Evolutionary conservation across 2,797 vertebrate species (phyloP).

Genomic region (Sebastolobus altivelis): DNA sequence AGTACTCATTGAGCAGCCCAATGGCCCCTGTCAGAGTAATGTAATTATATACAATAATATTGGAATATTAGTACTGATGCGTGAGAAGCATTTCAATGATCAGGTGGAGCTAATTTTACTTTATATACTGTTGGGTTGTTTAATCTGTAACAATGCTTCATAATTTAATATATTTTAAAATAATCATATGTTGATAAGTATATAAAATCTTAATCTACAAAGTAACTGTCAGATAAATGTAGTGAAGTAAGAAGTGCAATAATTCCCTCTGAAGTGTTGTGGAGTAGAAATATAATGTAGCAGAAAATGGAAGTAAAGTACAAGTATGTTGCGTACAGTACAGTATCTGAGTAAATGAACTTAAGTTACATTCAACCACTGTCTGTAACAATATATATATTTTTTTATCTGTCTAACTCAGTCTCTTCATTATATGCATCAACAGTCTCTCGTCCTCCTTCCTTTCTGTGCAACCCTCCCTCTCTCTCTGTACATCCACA

Average conservation of each 20-base stretch:
- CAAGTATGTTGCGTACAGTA: not conserved
- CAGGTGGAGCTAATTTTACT: not conserved
- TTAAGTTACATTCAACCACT: not conserved
- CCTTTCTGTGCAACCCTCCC: not conserved
- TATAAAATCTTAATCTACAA: not conserved
- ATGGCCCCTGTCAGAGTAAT: not conserved
- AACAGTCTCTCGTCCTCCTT: not conserved
- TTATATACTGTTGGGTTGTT: not conserved
- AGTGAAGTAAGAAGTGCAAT: not conserved
- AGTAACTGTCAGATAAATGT: not conserved
- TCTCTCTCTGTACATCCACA: conserved; percentile 28
- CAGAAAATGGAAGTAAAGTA: not conserved
- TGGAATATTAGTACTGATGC: not conserved
- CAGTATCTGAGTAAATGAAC: not conserved
- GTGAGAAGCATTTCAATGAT: not conserved
- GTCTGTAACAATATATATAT: not conserved
- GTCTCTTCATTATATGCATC: not conserved
- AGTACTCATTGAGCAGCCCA: not conserved
- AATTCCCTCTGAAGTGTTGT: not conserved
- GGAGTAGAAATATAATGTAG: not conserved
- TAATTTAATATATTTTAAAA: not conserved
- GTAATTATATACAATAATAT: not conserved
- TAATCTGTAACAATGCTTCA: not conserved
- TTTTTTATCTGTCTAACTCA: not conserved
- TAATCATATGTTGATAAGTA: not conserved